These are phyloP conservation scores for Drosophila meridiana DNA, from an alignment of 2,888 invertebrate genomes.

Conservation along the genomic window DNA sequence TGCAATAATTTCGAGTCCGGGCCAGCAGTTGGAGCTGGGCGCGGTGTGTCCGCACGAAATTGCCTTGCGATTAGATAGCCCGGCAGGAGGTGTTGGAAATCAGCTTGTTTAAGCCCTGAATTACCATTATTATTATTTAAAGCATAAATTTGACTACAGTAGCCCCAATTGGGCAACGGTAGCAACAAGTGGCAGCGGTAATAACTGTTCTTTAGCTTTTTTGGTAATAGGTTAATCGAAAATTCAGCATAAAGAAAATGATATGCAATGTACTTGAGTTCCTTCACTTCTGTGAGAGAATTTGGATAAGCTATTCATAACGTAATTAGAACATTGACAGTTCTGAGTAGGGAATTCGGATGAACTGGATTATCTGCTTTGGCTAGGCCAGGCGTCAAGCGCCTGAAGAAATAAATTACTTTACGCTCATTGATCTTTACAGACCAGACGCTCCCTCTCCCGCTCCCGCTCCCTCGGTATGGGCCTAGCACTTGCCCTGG, in stretches of 20 bases:
- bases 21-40: constrained; percentile 9
- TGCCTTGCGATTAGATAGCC: constrained; percentile 78
- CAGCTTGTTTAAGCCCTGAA: constrained; percentile 70
- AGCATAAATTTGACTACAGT: constrained; percentile 60
- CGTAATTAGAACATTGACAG: constrained; percentile 12
- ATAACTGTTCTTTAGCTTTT: constrained; percentile 21
- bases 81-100: constrained; percentile 75
- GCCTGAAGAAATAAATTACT: constrained; percentile 17
- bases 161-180: constrained; percentile 30
- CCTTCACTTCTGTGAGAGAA: background rate
- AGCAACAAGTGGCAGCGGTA: constrained; percentile 22
- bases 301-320: background rate
- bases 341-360: constrained; percentile 11
- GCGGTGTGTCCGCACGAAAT: constrained; percentile 57
- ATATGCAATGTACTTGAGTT: background rate
- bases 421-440: constrained; percentile 34
- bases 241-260: background rate
- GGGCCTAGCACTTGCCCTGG: constrained; percentile 33
- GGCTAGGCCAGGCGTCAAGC: constrained; percentile 8
- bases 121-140: constrained; percentile 82
- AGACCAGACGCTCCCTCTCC: background rate
- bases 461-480: background rate
- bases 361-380: constrained; percentile 38
- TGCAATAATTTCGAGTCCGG: constrained; percentile 62
- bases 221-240: constrained; percentile 13